phyloP scores from a whole-genome alignment of 2,113 vertebrate genomes.

The Heloderma charlesbogerti region DNA sequence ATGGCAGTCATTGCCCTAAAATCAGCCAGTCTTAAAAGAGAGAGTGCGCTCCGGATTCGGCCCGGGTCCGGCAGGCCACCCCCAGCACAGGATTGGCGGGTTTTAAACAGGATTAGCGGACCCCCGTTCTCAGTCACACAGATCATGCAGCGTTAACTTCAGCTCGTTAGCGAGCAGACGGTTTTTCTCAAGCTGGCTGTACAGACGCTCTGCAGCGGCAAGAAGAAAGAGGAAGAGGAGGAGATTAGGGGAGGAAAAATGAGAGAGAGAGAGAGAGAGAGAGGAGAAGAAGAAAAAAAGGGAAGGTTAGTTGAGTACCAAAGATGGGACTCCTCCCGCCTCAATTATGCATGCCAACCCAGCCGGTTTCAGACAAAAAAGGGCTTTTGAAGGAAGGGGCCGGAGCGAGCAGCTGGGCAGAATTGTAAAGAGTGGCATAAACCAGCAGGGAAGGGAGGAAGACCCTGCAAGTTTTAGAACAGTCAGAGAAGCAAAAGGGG shows the following conservation, averaged over 20 bases:
- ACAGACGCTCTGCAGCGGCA: constrained; percentile 76
- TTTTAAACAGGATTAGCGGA: constrained; percentile 67
- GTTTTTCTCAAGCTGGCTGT: constrained; percentile 84
- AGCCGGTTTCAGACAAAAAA: neutral
- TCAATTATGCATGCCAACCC: neutral
- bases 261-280: constrained; percentile 60
- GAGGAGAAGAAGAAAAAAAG: constrained; percentile 26
- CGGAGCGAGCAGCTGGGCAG: rapidly evolving
- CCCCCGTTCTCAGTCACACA: constrained; percentile 81
- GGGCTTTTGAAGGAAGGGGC: neutral
- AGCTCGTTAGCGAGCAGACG: constrained; percentile 82
- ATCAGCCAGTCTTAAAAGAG: constrained; percentile 39
- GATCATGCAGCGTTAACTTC: constrained; percentile 84
- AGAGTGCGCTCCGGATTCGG: constrained; percentile 45
- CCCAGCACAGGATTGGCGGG: constrained; percentile 58
- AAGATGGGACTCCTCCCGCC: neutral
- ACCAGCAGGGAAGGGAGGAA: no score
- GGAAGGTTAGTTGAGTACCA: constrained; percentile 71
- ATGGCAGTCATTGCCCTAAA: constrained; percentile 54
- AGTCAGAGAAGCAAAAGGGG: constrained; percentile 24
- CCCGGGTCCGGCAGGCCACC: constrained; percentile 30
- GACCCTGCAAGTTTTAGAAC: no score
- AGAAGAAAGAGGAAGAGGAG: constrained; percentile 32
- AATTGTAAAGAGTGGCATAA: no score
- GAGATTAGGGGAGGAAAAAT: constrained; percentile 42